phyloP scores from a whole-genome alignment of 2,113 vertebrate species.

The Cynopterus brachyotis region DNA sequence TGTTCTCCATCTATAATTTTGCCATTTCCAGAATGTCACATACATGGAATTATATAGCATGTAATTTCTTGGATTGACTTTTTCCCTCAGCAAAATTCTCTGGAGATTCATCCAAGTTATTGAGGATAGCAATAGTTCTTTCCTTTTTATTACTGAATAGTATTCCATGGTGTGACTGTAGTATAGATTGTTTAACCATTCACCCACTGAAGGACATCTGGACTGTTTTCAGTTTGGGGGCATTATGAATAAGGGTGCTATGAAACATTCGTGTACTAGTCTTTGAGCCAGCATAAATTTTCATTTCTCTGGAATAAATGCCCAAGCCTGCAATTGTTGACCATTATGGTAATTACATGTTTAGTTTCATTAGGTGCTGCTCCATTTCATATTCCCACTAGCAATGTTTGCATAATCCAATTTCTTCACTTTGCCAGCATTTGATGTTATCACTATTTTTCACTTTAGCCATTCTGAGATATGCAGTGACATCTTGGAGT shows the following conservation, averaged over 20 bases:
- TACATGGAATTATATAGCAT: not conserved
- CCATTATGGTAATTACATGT: not conserved
- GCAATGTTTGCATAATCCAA: not conserved
- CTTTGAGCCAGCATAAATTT: not conserved
- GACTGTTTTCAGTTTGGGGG: not conserved
- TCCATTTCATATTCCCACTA: not conserved
- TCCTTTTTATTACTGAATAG: not conserved
- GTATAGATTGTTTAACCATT: not conserved
- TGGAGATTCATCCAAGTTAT: not conserved
- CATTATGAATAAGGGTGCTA: not conserved
- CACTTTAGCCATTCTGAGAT: not conserved
- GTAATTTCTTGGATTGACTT: not conserved
- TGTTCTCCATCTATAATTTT: not conserved
- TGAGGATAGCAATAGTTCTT: not conserved
- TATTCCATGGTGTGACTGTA: not conserved
- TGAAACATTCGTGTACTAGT: not conserved
- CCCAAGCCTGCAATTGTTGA: not conserved
- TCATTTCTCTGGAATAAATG: not conserved
- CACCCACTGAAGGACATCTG: not conserved
- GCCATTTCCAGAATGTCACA: not conserved
- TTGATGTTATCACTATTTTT: not conserved
- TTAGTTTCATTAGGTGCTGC: not conserved
- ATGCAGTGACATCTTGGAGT: not conserved
- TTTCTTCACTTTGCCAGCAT: not conserved
- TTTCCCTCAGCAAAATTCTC: not conserved